Conservation (phyloP, 2,888 invertebrate genomes). For the Ophraella communa region DNA sequence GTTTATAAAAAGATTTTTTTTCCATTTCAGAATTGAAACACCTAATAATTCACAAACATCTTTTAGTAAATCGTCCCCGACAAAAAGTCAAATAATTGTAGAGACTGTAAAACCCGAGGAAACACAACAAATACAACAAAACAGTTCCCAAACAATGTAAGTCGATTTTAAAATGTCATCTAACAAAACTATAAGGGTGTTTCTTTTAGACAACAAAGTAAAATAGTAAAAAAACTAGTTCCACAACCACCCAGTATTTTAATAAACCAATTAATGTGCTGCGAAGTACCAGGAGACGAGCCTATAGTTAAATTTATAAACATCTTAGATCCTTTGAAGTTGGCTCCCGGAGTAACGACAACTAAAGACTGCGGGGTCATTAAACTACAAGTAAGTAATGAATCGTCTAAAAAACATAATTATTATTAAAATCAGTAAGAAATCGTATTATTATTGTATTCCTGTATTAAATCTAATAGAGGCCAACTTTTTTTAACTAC, state of each 20-base stretch:
- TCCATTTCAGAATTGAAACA: constrained; percentile 57
- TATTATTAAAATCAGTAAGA: background rate
- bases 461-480: too few species aligned
- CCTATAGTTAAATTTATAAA: constrained; percentile 58
- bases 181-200: too few species aligned
- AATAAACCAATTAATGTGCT: constrained; percentile 58
- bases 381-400: constrained; percentile 53
- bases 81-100: constrained; percentile 80
- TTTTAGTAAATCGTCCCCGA: constrained; percentile 79
- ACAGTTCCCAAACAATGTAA: constrained; percentile 5
- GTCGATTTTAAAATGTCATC: background rate
- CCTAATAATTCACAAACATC: constrained; percentile 62
- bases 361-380: constrained; percentile 52
- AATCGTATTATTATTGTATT: too few species aligned
- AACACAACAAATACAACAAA: constrained; percentile 28
- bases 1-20: background rate
- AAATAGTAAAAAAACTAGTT: constrained; percentile 37
- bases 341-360: constrained; percentile 51
- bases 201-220: constrained; percentile 32
- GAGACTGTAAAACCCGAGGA: constrained; percentile 68
- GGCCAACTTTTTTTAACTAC: too few species aligned
- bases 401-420: too few species aligned
- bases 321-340: constrained; percentile 55
- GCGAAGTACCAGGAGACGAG: constrained; percentile 58
- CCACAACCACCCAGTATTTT: constrained; percentile 54